A percentile compares a stretch with the other conserved stretches of the same genome.
Conservation (phyloP, 2,113 vertebrate species). For the Acrocephalus arundinaceus region DNA sequence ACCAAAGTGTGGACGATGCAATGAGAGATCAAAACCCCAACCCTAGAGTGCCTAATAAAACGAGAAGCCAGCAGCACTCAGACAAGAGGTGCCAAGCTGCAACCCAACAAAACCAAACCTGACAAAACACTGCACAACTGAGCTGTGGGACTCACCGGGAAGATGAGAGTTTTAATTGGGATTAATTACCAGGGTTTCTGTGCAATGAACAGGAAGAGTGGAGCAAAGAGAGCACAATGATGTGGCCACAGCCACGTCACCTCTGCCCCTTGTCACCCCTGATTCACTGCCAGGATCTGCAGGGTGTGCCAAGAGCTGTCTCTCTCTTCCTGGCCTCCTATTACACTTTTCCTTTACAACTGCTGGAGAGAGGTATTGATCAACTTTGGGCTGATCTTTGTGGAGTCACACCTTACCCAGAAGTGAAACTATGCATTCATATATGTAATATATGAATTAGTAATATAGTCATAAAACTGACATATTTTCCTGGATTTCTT, state of each 20-base stretch:
- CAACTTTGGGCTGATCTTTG: neutral
- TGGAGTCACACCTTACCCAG: neutral
- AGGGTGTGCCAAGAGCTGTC: neutral
- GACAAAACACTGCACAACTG: neutral
- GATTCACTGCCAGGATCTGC: neutral
- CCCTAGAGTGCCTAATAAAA: fast-evolving
- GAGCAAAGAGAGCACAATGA: neutral
- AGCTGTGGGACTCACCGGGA: neutral
- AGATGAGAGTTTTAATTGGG: neutral
- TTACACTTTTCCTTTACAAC: fast-evolving
- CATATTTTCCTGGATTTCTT: neutral
- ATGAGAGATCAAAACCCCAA: fast-evolving
- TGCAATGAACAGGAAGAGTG: neutral
- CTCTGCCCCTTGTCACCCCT: neutral
- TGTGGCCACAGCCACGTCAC: fast-evolving
- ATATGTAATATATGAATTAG: no score
- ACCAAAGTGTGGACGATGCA: fast-evolving
- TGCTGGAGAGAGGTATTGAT: neutral
- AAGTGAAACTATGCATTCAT: neutral
- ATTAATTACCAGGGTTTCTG: neutral
- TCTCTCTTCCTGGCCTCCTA: neutral
- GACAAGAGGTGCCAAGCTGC: neutral
- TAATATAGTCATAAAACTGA: neutral
- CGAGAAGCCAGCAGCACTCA: neutral
- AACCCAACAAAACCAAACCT: neutral